Evolutionary conservation across 2,888 invertebrate genomes (phyloP), one percentile per base, ranked within the genome.

Genomic region (Clusia tigrina): DNA sequence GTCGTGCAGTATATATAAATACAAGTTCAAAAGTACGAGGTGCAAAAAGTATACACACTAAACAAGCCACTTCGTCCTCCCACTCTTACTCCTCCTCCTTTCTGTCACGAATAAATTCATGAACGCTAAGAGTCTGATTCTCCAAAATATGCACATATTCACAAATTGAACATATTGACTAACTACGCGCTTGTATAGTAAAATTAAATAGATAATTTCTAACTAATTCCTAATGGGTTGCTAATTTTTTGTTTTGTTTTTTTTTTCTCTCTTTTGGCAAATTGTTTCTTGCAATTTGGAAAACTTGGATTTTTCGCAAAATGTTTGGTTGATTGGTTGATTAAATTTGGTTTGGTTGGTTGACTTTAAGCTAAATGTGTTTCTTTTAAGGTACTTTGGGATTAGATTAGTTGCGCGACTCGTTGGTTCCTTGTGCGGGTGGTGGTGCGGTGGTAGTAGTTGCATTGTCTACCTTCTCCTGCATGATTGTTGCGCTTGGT

Each of bases 221-320:
- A n/a, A n/a, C n/a, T n/a, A n/a, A n/a, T n/a, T n/a, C n/a, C n/a
- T n/a, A 12, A 32, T 32, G 12, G 6, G 12, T 32, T 9, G 12
- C 32, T 42, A 10, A 42, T 42, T 42, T 42, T 42, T 42, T 42
- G 9, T 6, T 10, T 42, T 10, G 42, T 42, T 12, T 32, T 32
- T 32, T n/a, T 32, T 6, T 32, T 32, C 32, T 32, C 6, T 32
- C 69, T 66, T 67, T 67, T 70, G 67, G 68, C 69, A 74, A 71
- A 69, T 75, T 71, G 68, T 74, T 69, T 71, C 69, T 69, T 72
- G 61, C 65, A 59, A 69, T 73, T 73, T 72, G 72, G 73, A 74
- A 74, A 74, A 76, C 74, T 69, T 73, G 70, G 68, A 74, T 73
- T 74, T 74, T 74, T 72, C 75, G 66, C 60, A 67, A 67, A 58